Conservation (phyloP, 2,888 invertebrate genomes). For the Trisateles emortualis region DNA sequence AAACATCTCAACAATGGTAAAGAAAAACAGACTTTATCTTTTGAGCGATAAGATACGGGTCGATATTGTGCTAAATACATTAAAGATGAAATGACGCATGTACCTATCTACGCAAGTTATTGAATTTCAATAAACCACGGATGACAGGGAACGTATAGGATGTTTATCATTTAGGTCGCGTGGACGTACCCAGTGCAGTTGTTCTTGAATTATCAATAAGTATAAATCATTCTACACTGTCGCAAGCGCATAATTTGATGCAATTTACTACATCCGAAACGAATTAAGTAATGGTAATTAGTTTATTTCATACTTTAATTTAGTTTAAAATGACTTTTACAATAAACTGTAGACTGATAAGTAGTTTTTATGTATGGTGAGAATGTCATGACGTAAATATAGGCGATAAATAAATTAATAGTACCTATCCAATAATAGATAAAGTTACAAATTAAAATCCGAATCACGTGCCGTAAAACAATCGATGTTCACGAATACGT, state of each 20-base stretch:
- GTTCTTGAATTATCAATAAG: conserved; percentile 24
- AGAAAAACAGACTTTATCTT: conserved; percentile 59
- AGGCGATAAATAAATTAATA: too few relatives aligned
- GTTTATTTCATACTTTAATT: neutral
- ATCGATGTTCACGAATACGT: too few relatives aligned
- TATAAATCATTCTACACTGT: conserved; percentile 1
- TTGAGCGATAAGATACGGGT: conserved; percentile 48
- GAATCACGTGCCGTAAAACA: too few relatives aligned
- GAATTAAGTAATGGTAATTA: neutral
- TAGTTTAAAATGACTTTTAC: neutral
- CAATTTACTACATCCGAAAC: neutral
- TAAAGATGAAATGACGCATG: conserved; percentile 73
- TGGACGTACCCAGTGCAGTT: conserved; percentile 35
- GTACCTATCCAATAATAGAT: too few relatives aligned
- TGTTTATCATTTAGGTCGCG: conserved; percentile 47
- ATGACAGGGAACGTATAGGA: conserved; percentile 51
- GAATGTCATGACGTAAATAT: too few relatives aligned
- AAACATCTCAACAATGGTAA: conserved; percentile 45
- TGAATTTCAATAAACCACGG: conserved; percentile 72
- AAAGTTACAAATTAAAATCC: too few relatives aligned
- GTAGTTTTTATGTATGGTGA: too few relatives aligned
- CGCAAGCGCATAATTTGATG: neutral
- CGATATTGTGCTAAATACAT: conserved; percentile 67
- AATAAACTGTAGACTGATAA: too few relatives aligned
- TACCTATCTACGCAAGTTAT: conserved; percentile 67